phyloP scores from a whole-genome alignment of 2,113 vertebrate genomes.

The Limnothrissa miodon region DNA sequence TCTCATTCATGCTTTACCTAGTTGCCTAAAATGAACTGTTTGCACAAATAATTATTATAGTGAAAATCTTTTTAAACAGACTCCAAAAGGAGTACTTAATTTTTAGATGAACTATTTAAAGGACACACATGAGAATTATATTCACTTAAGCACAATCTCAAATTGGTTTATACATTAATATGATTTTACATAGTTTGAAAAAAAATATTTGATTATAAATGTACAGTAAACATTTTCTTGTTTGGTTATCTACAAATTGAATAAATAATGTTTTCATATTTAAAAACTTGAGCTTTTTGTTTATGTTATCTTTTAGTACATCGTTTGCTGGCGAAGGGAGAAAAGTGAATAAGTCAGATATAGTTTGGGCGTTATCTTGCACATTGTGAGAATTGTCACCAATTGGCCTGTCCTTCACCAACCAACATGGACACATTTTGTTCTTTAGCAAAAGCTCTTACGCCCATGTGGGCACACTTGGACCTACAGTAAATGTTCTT shows the following conservation, averaged over 20 bases:
- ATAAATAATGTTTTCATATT: neutral
- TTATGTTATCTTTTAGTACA: neutral
- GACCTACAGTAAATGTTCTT: too few relatives aligned
- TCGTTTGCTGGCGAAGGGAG: neutral
- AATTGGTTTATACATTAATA: too few relatives aligned
- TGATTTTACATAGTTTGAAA: neutral
- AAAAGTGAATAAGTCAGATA: neutral
- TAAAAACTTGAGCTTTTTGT: neutral
- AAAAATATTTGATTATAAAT: neutral
- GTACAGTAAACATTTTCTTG: neutral
- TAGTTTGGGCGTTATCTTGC: neutral
- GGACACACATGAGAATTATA: neutral
- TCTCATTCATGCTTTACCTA: slow-evolving; percentile 2
- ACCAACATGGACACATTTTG: too few relatives aligned
- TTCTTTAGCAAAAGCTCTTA: too few relatives aligned
- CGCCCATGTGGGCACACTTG: too few relatives aligned
- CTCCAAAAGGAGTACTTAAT: neutral
- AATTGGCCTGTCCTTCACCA: too few relatives aligned
- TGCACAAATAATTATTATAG: neutral
- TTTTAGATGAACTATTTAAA: neutral
- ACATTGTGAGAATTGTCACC: too few relatives aligned
- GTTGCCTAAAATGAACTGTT: slow-evolving; percentile 7
- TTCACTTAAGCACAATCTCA: too few relatives aligned
- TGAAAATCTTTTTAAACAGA: neutral
- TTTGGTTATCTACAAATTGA: neutral